Percentiles rank a stretch among this genome's conserved stretches.
Evolutionary conservation across 2,797 vertebrate species (phyloP).

Genomic region (Gouania willdenowi): DNA sequence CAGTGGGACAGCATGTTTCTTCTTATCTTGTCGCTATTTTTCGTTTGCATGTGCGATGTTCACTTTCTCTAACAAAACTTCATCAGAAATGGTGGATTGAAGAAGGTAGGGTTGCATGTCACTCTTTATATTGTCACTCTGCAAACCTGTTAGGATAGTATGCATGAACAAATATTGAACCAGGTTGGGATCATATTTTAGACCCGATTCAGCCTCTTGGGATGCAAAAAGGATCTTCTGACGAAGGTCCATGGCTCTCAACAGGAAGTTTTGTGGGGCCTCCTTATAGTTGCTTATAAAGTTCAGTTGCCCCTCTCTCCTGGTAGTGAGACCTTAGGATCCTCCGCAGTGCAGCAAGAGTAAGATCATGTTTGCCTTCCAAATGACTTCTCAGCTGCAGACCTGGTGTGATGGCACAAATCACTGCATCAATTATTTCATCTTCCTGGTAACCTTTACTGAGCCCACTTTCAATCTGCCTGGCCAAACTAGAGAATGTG

Average conservation of each 20-base stretch:
- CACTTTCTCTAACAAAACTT: background rate
- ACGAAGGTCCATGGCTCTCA: background rate
- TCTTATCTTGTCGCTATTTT: background rate
- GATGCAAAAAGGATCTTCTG: slow-evolving; percentile 9
- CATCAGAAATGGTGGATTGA: background rate
- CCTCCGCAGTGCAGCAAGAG: background rate
- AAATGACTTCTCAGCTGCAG: slow-evolving; percentile 13
- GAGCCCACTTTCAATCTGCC: background rate
- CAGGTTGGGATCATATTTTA: background rate
- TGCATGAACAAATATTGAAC: background rate
- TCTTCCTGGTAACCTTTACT: background rate
- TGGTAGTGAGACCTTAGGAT: slow-evolving; percentile 2
- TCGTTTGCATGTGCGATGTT: background rate
- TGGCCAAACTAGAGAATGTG: background rate
- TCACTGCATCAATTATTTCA: background rate
- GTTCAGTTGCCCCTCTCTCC: slow-evolving; percentile 7
- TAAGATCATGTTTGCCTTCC: slow-evolving; percentile 22
- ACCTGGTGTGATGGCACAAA: background rate
- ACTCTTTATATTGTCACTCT: background rate
- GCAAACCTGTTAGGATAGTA: background rate
- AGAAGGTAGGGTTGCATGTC: background rate
- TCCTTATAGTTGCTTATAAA: slow-evolving; percentile 2
- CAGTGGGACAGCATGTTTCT: background rate
- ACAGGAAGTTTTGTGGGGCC: background rate
- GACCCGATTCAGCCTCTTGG: slow-evolving; percentile 2